These are phyloP conservation scores for Agapornis roseicollis DNA, from an alignment of 2,113 vertebrate genomes.

Conservation along the genomic window DNA sequence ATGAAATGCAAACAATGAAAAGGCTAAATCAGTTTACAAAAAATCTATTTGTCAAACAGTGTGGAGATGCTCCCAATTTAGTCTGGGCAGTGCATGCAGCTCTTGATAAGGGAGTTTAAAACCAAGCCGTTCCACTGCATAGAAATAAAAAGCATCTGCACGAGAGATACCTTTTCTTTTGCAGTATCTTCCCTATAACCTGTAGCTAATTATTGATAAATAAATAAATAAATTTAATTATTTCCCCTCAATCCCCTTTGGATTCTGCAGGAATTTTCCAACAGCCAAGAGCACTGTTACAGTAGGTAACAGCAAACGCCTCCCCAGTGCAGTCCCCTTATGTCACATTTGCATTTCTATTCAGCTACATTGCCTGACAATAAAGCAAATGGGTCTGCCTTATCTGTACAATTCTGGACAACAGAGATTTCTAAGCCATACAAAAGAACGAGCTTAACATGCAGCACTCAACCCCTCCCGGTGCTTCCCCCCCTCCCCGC, in stretches of 20 bases:
- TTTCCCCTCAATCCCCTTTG: not conserved
- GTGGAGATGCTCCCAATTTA: slow-evolving; percentile 74
- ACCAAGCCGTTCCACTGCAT: slow-evolving; percentile 41
- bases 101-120: slow-evolving; percentile 78
- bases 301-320: slow-evolving; percentile 28
- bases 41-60: slow-evolving; percentile 80
- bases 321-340: slow-evolving; percentile 56
- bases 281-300: slow-evolving; percentile 23
- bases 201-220: slow-evolving; percentile 65
- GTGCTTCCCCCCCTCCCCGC: not conserved
- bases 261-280: slow-evolving; percentile 64
- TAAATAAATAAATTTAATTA: not conserved
- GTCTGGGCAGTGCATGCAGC: slow-evolving; percentile 58
- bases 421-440: slow-evolving; percentile 71
- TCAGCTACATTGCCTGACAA: slow-evolving; percentile 72
- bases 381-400: slow-evolving; percentile 70
- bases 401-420: slow-evolving; percentile 76
- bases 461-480: slow-evolving; percentile 50
- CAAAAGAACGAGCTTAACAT: slow-evolving; percentile 70
- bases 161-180: slow-evolving; percentile 54
- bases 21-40: slow-evolving; percentile 79
- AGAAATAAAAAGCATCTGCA: slow-evolving; percentile 69
- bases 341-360: slow-evolving; percentile 80
- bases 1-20: slow-evolving; percentile 81
- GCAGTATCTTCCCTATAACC: slow-evolving; percentile 61